Conservation (phyloP, 2,797 vertebrate species). For the Mormyrus hasselquistii region DNA sequence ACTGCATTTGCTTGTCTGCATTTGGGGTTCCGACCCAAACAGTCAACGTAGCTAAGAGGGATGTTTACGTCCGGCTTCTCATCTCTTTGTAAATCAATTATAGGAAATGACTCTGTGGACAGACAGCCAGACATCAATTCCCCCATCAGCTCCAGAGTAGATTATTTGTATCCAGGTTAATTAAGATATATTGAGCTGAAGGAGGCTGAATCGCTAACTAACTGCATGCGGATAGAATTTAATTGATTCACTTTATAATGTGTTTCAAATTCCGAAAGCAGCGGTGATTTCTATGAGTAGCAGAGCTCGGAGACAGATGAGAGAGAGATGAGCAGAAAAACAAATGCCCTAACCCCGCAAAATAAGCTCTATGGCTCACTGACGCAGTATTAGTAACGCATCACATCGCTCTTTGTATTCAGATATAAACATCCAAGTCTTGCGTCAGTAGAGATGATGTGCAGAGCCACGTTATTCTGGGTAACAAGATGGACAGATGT, state of each 20-base stretch:
- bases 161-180: neutral
- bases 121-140: neutral
- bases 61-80: neutral
- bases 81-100: neutral
- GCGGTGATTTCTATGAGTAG: neutral
- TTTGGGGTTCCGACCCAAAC: neutral
- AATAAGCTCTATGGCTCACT: neutral
- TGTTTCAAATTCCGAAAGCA: neutral
- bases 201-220: neutral
- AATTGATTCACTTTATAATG: neutral
- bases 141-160: neutral
- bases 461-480: neutral
- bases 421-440: neutral
- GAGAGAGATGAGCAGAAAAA: neutral
- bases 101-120: neutral
- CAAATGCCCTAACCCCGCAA: neutral
- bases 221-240: neutral
- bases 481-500: neutral
- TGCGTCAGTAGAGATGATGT: neutral
- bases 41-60: neutral
- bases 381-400: neutral
- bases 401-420: neutral
- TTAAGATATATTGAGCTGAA: constrained; percentile 10
- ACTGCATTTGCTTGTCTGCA: neutral
- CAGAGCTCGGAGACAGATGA: neutral